These are phyloP conservation scores for Tenthredo amoena DNA, from an alignment of 2,888 invertebrate species.

Conservation along the genomic window DNA sequence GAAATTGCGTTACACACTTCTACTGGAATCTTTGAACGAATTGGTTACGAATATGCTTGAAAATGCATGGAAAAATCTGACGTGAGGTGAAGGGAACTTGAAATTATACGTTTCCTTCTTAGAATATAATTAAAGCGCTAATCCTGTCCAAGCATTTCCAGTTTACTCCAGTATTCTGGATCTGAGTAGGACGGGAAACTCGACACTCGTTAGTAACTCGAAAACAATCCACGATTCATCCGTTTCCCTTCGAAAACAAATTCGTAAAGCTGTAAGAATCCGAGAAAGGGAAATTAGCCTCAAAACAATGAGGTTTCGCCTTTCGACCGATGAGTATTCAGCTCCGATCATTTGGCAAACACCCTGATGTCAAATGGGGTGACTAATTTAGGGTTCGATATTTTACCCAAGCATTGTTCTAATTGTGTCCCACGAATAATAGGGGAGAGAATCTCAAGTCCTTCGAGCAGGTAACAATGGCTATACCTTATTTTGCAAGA, in stretches of 20 bases:
- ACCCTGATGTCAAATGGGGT: constrained; percentile 21
- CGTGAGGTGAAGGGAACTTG: background rate
- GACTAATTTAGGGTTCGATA: constrained; percentile 27
- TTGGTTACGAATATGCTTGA: background rate
- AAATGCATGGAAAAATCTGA: background rate
- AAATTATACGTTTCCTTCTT: background rate
- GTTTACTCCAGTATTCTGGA: background rate
- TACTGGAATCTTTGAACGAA: background rate
- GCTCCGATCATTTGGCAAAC: constrained; percentile 43
- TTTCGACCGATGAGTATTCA: constrained; percentile 3
- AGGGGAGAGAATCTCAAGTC: background rate
- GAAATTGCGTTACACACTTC: background rate
- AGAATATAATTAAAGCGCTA: background rate
- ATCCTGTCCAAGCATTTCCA: background rate
- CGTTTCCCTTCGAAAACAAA: background rate
- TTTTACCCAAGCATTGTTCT: constrained; percentile 28
- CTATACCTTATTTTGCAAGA: background rate
- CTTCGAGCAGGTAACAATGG: constrained; percentile 10
- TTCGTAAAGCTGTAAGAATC: constrained; percentile 8
- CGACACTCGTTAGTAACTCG: background rate
- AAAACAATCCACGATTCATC: background rate
- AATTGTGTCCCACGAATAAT: background rate
- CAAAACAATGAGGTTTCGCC: background rate
- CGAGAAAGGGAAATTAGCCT: background rate
- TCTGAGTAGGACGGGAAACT: background rate